These are phyloP conservation scores for Glaucopsyche alexis DNA, from an alignment of 2,888 invertebrate genomes.

Conservation along the genomic window DNA sequence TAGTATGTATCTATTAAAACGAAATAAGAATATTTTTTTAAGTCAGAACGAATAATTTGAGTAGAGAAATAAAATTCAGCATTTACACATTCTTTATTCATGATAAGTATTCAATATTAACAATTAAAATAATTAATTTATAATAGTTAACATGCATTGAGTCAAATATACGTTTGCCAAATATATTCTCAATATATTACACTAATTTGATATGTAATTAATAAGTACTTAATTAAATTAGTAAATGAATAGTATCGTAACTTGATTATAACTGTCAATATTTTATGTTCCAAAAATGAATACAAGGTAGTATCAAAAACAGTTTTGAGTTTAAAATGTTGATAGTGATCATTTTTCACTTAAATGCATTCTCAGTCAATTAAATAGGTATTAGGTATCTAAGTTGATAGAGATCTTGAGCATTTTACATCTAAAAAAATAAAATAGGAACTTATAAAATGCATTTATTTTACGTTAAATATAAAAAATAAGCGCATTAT, in stretches of 20 bases:
- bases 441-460: background rate
- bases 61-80: background rate
- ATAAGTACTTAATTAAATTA: background rate
- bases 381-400: background rate
- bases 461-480: background rate
- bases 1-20: too few relatives aligned
- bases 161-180: background rate
- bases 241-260: background rate
- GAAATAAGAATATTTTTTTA: too few relatives aligned
- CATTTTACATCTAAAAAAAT: background rate
- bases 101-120: background rate
- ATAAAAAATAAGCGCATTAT: background rate
- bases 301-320: background rate
- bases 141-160: background rate
- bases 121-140: background rate
- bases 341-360: background rate
- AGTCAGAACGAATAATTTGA: too few relatives aligned
- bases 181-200: background rate
- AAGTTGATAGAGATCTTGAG: background rate
- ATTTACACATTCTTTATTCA: conserved; percentile 7
- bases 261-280: background rate
- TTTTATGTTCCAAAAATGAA: background rate
- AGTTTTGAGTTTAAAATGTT: background rate
- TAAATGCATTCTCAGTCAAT: too few relatives aligned
- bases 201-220: background rate